Base-by-base conservation (phyloP, 2,888 invertebrate genomes). In the Antitype chi region DNA sequence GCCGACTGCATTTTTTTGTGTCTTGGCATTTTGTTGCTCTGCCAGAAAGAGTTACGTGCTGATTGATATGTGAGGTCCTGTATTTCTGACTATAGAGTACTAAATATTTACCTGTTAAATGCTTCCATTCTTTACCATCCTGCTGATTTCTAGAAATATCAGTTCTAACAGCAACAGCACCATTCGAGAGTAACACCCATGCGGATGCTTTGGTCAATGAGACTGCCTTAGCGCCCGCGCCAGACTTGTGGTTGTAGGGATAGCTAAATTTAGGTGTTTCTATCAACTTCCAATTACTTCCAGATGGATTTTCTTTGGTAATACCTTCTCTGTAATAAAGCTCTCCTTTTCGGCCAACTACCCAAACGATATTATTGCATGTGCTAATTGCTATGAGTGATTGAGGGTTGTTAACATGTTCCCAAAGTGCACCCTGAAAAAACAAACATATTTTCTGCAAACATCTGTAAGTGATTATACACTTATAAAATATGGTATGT, bases 61-160 rank as follows among this genome's bases (percentile, higher is more conserved):
- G 17, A 32, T 53, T 15, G 11, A 25, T 53, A 11, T 32, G 32
- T 57, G 32, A 38, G 43, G 28, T 52, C 4, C 15, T 60, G 9
- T 49, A 25, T 52, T 38, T 60, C 28, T 11, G 11, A 59, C 20
- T 47, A 25, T 71, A 32, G 5, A n/a, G 47, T 17, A 28, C n/a
- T n/a, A 59, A 75, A 38, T 53, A 66, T 53, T 87, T 91, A 96
- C 96, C 96, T 93, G 95, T 89, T 86, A 91, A 97, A 97, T 94
- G 98, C 90, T 95, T 98, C 99, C 99, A 99, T 90, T 98, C 97
- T 43, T 98, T 98, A 49, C 99, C 99, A 92, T 98, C 98, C 0
- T 98, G 98, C 88, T 98, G 98, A 53, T 97, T 97, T 53, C 97
- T 95, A 6, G 98, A 98, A 70, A 99, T 97, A 91, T 98, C 98